Conservation (phyloP, 92 coral and sea anemone genomes). For the Parazoanthus darwini region DNA sequence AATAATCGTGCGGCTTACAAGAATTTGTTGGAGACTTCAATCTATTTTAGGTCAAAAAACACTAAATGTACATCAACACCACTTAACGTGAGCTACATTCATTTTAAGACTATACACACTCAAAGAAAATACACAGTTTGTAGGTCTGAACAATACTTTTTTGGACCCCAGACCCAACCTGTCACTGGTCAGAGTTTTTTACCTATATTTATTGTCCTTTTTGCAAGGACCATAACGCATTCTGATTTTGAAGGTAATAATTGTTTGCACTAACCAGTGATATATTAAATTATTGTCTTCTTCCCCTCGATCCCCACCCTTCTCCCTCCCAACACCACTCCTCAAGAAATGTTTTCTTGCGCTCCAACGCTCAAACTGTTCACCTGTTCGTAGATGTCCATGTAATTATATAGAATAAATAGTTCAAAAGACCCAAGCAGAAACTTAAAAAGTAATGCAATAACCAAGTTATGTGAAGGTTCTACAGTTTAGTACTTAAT, state of each 20-base stretch:
- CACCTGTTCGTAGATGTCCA: no score
- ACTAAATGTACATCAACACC: not conserved
- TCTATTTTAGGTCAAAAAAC: not conserved
- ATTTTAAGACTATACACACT: not conserved
- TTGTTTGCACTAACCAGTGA: no score
- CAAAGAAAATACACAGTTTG: no score
- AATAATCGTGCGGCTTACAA: no score
- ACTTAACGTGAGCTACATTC: not conserved
- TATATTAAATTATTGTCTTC: not conserved
- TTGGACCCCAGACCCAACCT: not conserved
- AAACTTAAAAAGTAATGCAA: no score
- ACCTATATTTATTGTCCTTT: not conserved
- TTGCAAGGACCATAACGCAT: not conserved
- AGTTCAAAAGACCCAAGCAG: no score
- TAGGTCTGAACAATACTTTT: not conserved
- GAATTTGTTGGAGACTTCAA: not conserved
- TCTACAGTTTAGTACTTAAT: no score
- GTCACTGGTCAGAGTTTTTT: not conserved
- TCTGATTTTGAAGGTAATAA: not conserved
- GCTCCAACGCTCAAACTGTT: no score
- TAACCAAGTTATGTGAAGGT: not conserved
- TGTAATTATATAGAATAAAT: no score
- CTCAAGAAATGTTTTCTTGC: no score
- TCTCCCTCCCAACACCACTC: no score
- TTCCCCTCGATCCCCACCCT: not conserved